Evolutionary conservation across 2,797 vertebrate genomes (phyloP).

Genomic region (Sebastiscus tertius): DNA sequence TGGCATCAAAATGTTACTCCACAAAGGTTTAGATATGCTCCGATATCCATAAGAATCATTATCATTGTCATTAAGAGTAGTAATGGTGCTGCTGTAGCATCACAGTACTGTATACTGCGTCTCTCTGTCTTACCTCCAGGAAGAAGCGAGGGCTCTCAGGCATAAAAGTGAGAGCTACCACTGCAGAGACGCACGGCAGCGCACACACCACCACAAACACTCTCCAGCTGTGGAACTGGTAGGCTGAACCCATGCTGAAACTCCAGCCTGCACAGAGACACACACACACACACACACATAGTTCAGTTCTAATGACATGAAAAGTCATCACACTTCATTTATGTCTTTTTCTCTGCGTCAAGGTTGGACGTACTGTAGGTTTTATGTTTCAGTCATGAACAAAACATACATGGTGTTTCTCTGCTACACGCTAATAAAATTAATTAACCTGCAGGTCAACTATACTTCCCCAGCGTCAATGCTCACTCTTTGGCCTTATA

Average conservation of each 20-base stretch:
- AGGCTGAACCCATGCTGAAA: constrained; percentile 99
- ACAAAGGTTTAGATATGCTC: not conserved
- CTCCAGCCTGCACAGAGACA: constrained; percentile 89
- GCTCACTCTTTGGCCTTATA: not conserved
- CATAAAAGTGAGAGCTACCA: constrained; percentile 98
- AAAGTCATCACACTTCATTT: not conserved
- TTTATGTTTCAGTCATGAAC: not conserved
- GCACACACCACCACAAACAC: constrained; percentile 98
- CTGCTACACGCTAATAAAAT: not conserved
- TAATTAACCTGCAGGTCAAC: constrained; percentile 7
- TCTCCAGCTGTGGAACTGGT: constrained; percentile 99
- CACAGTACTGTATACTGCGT: not conserved
- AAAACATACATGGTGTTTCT: not conserved
- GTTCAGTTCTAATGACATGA: not conserved
- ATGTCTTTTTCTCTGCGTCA: not conserved
- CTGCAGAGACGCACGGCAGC: constrained; percentile 92
- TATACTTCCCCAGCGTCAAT: not conserved
- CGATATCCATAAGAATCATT: not conserved
- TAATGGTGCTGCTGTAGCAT: not conserved
- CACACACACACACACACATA: not conserved
- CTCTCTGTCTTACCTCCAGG: constrained; percentile 87
- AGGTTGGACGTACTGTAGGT: not conserved
- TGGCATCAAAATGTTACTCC: no score
- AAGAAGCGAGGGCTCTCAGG: constrained; percentile 95
- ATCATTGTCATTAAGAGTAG: not conserved